Percentiles rank a stretch among this genome's conserved stretches.
Conservation (phyloP, 2,113 vertebrate species). For the Marcusenius ussheri region DNA sequence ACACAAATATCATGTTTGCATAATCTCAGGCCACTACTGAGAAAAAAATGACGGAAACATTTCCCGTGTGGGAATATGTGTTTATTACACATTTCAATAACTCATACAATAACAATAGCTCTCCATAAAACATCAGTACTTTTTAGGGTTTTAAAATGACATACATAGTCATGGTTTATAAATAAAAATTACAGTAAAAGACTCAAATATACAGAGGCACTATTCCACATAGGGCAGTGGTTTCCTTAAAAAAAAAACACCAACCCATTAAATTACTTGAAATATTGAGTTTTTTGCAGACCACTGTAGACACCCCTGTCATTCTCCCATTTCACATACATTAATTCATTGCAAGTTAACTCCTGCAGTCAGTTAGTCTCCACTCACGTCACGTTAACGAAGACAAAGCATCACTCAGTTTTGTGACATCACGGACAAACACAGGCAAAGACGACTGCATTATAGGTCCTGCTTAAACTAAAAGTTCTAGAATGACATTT, state of each 20-base stretch:
- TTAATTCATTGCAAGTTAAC: background rate
- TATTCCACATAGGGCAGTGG: background rate
- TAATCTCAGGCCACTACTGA: background rate
- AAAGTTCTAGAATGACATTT: background rate
- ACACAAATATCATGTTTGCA: background rate
- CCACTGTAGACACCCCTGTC: background rate
- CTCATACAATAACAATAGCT: background rate
- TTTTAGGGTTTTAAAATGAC: constrained; percentile 1
- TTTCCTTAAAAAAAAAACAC: background rate
- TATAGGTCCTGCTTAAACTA: background rate
- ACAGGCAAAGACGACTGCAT: background rate
- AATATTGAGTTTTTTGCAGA: background rate
- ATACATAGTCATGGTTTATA: background rate
- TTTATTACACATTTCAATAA: constrained; percentile 7
- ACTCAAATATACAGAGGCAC: background rate
- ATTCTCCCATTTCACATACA: background rate
- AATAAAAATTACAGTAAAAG: background rate
- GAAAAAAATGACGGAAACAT: background rate
- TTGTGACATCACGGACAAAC: background rate
- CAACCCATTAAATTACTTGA: background rate
- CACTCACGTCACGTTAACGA: background rate
- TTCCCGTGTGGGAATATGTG: background rate
- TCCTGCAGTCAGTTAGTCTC: background rate
- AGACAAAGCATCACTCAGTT: background rate
- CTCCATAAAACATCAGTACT: constrained; percentile 1